Conservation (phyloP, 2,113 vertebrate species). For the Sterna hirundo region DNA sequence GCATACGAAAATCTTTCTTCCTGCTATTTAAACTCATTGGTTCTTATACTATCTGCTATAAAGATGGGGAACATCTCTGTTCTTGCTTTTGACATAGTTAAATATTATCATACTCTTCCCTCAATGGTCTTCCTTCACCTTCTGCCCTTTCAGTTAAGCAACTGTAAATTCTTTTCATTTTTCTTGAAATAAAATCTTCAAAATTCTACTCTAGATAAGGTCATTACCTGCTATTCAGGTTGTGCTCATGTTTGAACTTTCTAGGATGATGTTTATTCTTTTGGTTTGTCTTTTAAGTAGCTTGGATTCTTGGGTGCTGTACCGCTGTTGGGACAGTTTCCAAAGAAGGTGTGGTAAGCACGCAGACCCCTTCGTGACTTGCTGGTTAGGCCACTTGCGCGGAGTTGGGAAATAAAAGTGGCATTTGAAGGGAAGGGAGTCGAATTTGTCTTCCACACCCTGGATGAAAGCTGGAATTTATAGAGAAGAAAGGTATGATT, state of each 20-base stretch:
- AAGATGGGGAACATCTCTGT: background rate
- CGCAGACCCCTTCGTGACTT: background rate
- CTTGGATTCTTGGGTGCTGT: background rate
- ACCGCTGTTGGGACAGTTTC: background rate
- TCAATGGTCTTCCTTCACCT: background rate
- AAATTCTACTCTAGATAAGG: background rate
- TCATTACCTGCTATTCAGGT: background rate
- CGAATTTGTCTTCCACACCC: background rate
- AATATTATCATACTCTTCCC: background rate
- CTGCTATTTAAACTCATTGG: background rate
- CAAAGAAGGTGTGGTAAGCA: background rate
- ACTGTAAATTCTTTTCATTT: slow-evolving; percentile 20
- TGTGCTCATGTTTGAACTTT: background rate
- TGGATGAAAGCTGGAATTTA: background rate
- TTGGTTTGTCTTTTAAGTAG: background rate
- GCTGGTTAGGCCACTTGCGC: background rate
- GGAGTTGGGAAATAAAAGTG: background rate
- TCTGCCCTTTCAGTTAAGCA: slow-evolving; percentile 1
- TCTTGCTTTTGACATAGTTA: background rate
- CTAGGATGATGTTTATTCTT: background rate
- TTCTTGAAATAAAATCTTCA: background rate
- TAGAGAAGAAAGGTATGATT: background rate
- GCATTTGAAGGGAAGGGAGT: background rate
- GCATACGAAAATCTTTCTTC: background rate
- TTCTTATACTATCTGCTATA: background rate